Percentiles rank a stretch among this genome's conserved stretches.
These are phyloP conservation scores for Papilio polyxenes DNA, from an alignment of 1,140 invertebrate species.

Conservation along the genomic window DNA sequence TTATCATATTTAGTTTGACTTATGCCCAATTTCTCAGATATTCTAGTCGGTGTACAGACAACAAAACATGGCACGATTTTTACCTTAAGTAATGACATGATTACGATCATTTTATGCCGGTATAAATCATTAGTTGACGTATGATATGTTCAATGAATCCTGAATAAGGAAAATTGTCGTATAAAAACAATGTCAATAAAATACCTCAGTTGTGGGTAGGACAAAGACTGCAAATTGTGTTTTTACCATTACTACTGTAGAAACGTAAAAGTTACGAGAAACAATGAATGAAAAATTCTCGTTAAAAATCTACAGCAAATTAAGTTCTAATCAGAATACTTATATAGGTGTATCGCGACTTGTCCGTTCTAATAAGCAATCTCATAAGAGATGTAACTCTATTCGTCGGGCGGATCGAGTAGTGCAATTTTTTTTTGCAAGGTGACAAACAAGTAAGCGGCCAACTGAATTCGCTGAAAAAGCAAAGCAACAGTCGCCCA, in stretches of 20 bases:
- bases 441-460: no score
- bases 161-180: neutral
- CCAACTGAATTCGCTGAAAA: no score
- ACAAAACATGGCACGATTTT: neutral
- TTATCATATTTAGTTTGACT: neutral
- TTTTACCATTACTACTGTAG: neutral
- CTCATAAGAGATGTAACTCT: no score
- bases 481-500: no score
- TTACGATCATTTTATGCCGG: constrained; percentile 1
- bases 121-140: neutral
- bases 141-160: neutral
- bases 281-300: no score
- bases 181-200: neutral
- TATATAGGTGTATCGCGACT: no score
- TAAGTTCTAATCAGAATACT: no score
- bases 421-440: no score
- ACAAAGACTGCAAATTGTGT: neutral
- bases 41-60: neutral
- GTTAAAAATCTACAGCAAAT: neutral
- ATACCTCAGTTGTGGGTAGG: neutral
- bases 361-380: no score
- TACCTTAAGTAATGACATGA: neutral
- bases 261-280: neutral
- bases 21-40: no score
- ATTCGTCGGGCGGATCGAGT: no score